Percentiles rank a stretch among this genome's conserved stretches.
These are phyloP conservation scores for Elysia chlorotica DNA, from an alignment of 1,140 invertebrate genomes.

Conservation along the genomic window DNA sequence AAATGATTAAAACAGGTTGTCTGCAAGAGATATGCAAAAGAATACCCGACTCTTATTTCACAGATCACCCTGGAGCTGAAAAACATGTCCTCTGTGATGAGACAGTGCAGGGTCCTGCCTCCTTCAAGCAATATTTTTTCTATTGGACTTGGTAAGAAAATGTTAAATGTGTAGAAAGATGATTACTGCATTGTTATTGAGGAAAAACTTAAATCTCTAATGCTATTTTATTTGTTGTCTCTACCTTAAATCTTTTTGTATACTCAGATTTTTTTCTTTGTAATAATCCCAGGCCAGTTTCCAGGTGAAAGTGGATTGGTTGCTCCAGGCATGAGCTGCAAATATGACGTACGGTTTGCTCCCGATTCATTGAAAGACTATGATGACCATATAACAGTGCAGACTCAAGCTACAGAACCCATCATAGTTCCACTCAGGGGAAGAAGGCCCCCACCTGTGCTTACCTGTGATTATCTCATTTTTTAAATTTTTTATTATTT, in stretches of 20 bases:
- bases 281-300: conserved; percentile 62
- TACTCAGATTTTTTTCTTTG: too few species aligned
- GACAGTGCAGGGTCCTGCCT: conserved; percentile 56
- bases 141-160: conserved; percentile 59
- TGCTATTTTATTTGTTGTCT: too few species aligned
- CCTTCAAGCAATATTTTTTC: conserved; percentile 56
- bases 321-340: conserved; percentile 60
- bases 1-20: too few species aligned
- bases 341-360: conserved; percentile 57
- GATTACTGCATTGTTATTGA: too few species aligned
- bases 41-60: conserved; percentile 26
- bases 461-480: conserved; percentile 48
- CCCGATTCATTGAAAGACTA: conserved; percentile 60
- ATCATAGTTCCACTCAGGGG: conserved; percentile 49
- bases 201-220: too few species aligned
- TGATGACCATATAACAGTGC: conserved; percentile 56
- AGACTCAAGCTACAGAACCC: conserved; percentile 52
- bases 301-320: conserved; percentile 60
- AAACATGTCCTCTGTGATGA: conserved; percentile 57
- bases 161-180: too few species aligned
- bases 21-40: too few species aligned
- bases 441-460: conserved; percentile 49
- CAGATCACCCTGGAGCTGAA: conserved; percentile 58
- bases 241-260: too few species aligned
- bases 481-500: too few species aligned